phyloP scores from a whole-genome alignment of 2,113 vertebrate genomes.

The Erythrocercus mccallii region DNA sequence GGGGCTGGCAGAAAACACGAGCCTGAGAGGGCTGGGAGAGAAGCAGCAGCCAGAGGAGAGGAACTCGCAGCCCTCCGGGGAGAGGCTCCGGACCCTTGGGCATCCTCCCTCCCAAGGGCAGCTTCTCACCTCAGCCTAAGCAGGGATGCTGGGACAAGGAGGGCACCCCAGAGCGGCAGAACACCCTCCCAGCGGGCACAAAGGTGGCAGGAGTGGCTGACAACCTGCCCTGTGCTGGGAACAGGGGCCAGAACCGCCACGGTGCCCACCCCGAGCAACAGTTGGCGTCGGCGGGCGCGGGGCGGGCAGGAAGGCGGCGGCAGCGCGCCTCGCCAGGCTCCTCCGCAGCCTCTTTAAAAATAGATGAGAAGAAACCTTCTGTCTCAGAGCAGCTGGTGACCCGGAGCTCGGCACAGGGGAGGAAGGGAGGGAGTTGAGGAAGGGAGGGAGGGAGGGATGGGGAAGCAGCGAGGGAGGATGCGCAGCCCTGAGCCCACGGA shows the following conservation, averaged over 20 bases:
- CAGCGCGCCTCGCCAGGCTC: conserved; percentile 48
- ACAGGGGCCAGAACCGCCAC: rapidly evolving
- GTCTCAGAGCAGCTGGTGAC: conserved; percentile 65
- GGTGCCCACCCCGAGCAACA: neutral
- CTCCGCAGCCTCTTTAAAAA: conserved; percentile 82
- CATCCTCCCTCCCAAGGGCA: rapidly evolving
- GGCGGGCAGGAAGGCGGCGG: neutral
- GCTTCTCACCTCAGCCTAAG: neutral
- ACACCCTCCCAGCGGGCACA: neutral
- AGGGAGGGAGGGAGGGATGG: neutral
- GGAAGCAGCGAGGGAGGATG: neutral
- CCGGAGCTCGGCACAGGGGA: neutral
- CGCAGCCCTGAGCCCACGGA: rapidly evolving
- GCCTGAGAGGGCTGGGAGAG: neutral
- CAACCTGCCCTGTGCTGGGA: rapidly evolving
- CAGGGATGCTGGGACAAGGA: neutral
- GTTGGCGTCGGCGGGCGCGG: neutral
- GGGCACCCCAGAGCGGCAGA: neutral
- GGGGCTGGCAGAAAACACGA: neutral
- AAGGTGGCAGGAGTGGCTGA: rapidly evolving
- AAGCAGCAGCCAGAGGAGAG: neutral
- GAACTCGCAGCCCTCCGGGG: neutral
- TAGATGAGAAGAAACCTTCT: conserved; percentile 77
- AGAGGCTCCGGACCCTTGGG: neutral
- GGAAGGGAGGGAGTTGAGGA: neutral